A percentile compares a stretch with the other conserved stretches of the same genome.
phyloP scores from a whole-genome alignment of 2,797 vertebrate genomes.

The Loriculus beryllinus region DNA sequence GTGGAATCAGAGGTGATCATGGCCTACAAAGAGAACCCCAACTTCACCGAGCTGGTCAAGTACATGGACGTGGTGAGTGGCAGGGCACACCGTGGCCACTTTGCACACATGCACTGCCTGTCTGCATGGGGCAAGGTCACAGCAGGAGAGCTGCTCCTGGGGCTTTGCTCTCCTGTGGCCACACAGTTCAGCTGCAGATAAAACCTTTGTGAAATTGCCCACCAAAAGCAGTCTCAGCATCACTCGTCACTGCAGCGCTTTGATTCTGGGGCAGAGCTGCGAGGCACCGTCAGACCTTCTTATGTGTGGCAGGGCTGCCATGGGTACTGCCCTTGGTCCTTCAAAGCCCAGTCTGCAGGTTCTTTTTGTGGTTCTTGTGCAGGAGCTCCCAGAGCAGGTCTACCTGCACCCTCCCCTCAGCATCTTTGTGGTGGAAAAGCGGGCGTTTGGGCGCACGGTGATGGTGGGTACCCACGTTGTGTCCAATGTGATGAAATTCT shows the following conservation, averaged over 20 bases:
- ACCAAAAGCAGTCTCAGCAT: background rate
- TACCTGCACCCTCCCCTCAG: conserved; percentile 93
- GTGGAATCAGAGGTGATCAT: conserved; percentile 89
- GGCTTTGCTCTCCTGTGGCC: background rate
- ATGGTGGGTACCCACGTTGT: conserved; percentile 88
- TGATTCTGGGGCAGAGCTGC: background rate
- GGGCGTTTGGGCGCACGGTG: conserved; percentile 86
- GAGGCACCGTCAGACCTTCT: fast-evolving
- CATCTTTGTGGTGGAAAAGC: conserved; percentile 87
- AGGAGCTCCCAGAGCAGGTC: conserved; percentile 90
- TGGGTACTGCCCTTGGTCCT: background rate
- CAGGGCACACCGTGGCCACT: too few relatives aligned
- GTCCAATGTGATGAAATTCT: conserved; percentile 85
- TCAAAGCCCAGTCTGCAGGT: background rate
- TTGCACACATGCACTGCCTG: fast-evolving
- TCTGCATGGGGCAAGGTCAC: background rate
- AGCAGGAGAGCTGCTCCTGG: background rate
- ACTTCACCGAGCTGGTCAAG: conserved; percentile 88
- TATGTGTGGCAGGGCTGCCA: fast-evolving
- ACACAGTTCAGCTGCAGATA: background rate
- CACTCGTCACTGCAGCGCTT: background rate
- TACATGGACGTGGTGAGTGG: conserved; percentile 88
- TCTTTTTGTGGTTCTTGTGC: background rate
- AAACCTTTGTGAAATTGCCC: background rate
- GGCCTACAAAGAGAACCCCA: conserved; percentile 83